These are phyloP conservation scores for Xanthorhoe designata DNA, from an alignment of 2,888 invertebrate genomes.

Conservation along the genomic window DNA sequence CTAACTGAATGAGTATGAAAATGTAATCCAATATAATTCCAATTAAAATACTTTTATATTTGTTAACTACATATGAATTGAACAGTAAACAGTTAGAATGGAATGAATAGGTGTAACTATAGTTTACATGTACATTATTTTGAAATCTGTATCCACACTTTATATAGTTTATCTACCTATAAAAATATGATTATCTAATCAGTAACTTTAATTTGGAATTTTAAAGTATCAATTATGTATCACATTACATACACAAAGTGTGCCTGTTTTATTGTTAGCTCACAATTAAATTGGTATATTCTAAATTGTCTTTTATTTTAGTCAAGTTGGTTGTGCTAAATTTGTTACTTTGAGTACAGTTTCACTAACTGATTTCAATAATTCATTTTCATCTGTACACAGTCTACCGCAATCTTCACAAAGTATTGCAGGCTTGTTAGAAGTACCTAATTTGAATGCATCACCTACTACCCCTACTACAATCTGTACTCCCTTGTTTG, in stretches of 20 bases:
- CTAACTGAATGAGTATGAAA: neutral
- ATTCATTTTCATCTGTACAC: constrained; percentile 87
- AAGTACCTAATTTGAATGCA: constrained; percentile 73
- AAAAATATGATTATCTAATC: neutral
- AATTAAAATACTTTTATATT: neutral
- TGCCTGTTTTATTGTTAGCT: constrained; percentile 15
- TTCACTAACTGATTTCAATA: constrained; percentile 60
- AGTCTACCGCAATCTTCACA: constrained; percentile 91
- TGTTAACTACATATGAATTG: neutral
- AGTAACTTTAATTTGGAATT: constrained; percentile 1
- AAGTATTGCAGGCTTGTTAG: constrained; percentile 86
- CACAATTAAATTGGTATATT: constrained; percentile 10
- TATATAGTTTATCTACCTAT: neutral
- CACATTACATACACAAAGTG: constrained; percentile 4
- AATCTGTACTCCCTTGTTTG: constrained; percentile 83
- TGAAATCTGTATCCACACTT: neutral
- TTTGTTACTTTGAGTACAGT: constrained; percentile 57
- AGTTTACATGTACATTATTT: neutral
- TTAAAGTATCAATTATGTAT: constrained; percentile 14
- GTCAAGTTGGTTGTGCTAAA: constrained; percentile 46
- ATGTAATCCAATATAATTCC: neutral
- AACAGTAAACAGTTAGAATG: neutral
- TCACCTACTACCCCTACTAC: constrained; percentile 84
- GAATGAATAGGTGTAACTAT: neutral
- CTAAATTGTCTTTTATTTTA: constrained; percentile 39